These are phyloP conservation scores for Urechis unicinctus DNA, from an alignment of 2,888 invertebrate species.

Conservation along the genomic window DNA sequence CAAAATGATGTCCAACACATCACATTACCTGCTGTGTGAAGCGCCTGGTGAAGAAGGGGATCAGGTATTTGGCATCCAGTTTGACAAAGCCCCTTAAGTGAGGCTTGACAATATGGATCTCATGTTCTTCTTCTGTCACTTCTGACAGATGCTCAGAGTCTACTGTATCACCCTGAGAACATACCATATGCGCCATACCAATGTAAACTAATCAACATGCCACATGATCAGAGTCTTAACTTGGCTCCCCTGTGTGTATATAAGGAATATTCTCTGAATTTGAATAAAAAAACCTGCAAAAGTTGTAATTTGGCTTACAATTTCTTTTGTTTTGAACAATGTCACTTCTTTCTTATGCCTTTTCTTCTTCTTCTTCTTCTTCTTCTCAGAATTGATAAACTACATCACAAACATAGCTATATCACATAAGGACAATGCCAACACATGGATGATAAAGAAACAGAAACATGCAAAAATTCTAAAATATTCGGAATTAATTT, in stretches of 20 bases:
- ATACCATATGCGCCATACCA: no score
- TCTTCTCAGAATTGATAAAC: conserved; percentile 62
- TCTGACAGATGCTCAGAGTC: conserved; percentile 47
- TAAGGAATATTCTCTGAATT: no score
- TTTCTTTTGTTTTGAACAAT: conserved; percentile 94
- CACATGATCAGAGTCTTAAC: background rate
- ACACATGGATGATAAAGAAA: no score
- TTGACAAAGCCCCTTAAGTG: conserved; percentile 67
- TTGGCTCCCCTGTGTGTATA: no score
- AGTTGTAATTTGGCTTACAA: conserved; percentile 55
- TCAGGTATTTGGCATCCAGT: conserved; percentile 86
- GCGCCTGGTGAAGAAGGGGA: conserved; percentile 90
- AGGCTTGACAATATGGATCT: conserved; percentile 71
- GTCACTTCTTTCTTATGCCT: conserved; percentile 68
- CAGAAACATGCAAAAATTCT: no score
- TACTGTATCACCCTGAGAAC: conserved; percentile 43
- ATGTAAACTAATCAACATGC: background rate
- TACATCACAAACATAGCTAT: background rate
- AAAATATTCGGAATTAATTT: no score
- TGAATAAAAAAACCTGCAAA: no score
- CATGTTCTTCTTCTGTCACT: conserved; percentile 66
- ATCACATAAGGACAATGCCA: background rate
- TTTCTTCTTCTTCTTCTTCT: conserved; percentile 53
- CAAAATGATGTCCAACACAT: background rate
- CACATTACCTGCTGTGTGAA: conserved; percentile 79